Evolutionary conservation across 2,888 invertebrate genomes (phyloP).

Genomic region (Acanthoscelides obtectus): DNA sequence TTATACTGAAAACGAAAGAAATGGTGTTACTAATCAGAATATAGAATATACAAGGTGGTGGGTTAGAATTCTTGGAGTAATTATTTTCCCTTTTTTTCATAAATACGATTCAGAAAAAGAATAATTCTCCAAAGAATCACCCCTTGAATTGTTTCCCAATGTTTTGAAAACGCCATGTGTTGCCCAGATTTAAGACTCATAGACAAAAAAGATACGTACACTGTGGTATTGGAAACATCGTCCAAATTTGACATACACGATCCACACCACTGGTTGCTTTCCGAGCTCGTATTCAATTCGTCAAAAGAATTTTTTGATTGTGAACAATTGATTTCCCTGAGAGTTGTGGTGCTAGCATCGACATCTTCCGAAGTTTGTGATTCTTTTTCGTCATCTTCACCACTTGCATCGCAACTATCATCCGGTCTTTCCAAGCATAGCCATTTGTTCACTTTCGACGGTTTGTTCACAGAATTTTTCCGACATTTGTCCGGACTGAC

Average conservation of each 20-base stretch:
- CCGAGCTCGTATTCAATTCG: conserved; percentile 36
- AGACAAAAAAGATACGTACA: conserved; percentile 7
- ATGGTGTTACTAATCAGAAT: too few relatives aligned
- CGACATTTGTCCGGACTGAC: conserved; percentile 51
- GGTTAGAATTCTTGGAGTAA: too few relatives aligned
- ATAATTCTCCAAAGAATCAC: too few relatives aligned
- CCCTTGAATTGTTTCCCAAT: too few relatives aligned
- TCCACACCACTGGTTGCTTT: conserved; percentile 64
- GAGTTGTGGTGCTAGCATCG: conserved; percentile 68
- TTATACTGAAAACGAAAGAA: conserved; percentile 24
- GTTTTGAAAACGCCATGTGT: too few relatives aligned
- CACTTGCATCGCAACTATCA: conserved; percentile 84
- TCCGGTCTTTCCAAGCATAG: conserved; percentile 60
- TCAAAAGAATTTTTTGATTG: conserved; percentile 40
- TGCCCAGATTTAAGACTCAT: neutral
- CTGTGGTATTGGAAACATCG: conserved; percentile 41
- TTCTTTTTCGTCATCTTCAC: conserved; percentile 77
- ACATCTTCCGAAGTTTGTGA: conserved; percentile 75
- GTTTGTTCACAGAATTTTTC: conserved; percentile 50
- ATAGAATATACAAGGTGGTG: too few relatives aligned
- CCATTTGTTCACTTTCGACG: conserved; percentile 68
- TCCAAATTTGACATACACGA: conserved; percentile 76
- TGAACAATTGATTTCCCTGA: conserved; percentile 46
- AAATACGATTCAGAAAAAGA: too few relatives aligned
- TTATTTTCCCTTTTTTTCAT: too few relatives aligned